Conservation (phyloP, 2,113 vertebrate species). For the Bos javanicus region DNA sequence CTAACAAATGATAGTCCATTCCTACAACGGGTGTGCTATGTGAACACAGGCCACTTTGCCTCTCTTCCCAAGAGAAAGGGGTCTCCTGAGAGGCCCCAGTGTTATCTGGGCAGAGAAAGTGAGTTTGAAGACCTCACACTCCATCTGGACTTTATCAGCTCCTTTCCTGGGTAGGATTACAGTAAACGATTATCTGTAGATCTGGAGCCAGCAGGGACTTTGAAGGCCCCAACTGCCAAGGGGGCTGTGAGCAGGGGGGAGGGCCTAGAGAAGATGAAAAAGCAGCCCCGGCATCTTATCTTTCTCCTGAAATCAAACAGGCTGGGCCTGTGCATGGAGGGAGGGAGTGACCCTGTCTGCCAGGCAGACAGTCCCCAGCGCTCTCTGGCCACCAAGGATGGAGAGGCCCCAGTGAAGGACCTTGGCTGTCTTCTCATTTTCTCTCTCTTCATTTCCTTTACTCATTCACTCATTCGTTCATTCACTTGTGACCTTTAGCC, state of each 20-base stretch:
- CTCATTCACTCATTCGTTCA: not conserved
- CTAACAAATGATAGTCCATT: not conserved
- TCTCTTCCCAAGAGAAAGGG: constrained; percentile 62
- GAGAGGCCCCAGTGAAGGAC: not conserved
- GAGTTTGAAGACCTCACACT: constrained; percentile 84
- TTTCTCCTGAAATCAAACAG: constrained; percentile 85
- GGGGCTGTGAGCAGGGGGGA: constrained; percentile 77
- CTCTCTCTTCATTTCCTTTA: not conserved
- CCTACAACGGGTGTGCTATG: not conserved
- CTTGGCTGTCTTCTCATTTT: not conserved
- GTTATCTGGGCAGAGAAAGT: constrained; percentile 86
- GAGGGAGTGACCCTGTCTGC: constrained; percentile 39
- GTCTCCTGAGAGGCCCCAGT: constrained; percentile 75
- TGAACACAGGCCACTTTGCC: constrained; percentile 54
- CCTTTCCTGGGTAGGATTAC: constrained; percentile 92
- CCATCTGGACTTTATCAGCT: constrained; percentile 95
- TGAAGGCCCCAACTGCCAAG: constrained; percentile 88
- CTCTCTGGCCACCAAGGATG: not conserved
- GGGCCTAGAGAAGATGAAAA: constrained; percentile 85
- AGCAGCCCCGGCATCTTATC: constrained; percentile 85
- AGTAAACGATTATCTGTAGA: constrained; percentile 92
- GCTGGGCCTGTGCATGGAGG: constrained; percentile 77
- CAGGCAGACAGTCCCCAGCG: not conserved
- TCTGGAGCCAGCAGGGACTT: constrained; percentile 90
- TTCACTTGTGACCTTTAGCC: not conserved